Evolutionary conservation across 1,140 invertebrate genomes (phyloP).

Genomic region (Daktulosphaira vitifoliae): DNA sequence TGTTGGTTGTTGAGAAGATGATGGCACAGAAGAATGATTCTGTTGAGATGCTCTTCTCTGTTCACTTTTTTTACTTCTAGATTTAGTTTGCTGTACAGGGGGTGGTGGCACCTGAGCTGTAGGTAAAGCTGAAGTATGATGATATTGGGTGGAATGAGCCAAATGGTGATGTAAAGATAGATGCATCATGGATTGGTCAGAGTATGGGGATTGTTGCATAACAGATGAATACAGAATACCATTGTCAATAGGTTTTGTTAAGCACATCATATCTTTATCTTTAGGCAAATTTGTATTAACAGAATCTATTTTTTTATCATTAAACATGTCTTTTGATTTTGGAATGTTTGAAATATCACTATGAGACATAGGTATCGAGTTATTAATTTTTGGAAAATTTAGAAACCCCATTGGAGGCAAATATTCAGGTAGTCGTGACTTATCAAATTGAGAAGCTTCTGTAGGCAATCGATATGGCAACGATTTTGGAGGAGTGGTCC

Average conservation of each 20-base stretch:
- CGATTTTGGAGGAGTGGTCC: conserved; percentile 18
- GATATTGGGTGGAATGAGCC: conserved; percentile 8
- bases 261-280: conserved; percentile 15
- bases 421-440: conserved; percentile 13
- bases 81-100: conserved; percentile 13
- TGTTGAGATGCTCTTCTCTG: conserved; percentile 19
- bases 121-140: not conserved
- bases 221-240: conserved; percentile 12
- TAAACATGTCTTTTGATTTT: conserved; percentile 1
- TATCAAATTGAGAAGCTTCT: conserved; percentile 9
- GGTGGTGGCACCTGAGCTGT: not conserved
- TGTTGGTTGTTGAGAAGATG: not conserved
- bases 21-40: not conserved
- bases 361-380: conserved; percentile 1
- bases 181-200: conserved; percentile 25
- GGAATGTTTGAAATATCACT: not conserved
- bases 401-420: conserved; percentile 18
- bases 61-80: conserved; percentile 24
- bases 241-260: conserved; percentile 13
- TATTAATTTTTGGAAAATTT: conserved; percentile 24
- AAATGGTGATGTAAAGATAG: conserved; percentile 16
- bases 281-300: conserved; percentile 8
- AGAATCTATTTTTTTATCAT: conserved; percentile 13
- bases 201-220: conserved; percentile 25
- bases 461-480: conserved; percentile 8